phyloP scores from a whole-genome alignment of 2,888 invertebrate species.

The Callinectes sapidus region DNA sequence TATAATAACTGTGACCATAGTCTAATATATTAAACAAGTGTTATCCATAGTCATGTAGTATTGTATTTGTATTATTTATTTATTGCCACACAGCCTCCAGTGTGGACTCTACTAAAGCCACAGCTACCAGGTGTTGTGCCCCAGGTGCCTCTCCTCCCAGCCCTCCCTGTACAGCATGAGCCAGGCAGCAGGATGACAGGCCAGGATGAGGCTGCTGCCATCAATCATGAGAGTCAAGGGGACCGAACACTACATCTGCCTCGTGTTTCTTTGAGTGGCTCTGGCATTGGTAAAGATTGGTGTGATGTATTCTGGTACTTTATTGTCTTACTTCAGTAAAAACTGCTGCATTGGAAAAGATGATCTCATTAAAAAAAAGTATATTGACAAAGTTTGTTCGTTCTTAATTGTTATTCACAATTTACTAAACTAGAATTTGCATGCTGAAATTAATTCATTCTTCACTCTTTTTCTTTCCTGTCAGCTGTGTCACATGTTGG shows the following conservation, averaged over 20 bases:
- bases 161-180: conserved; percentile 41
- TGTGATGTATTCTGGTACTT: background rate
- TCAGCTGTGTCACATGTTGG: conserved; percentile 82
- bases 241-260: conserved; percentile 38
- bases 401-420: background rate
- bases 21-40: background rate
- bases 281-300: background rate
- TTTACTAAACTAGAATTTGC: background rate
- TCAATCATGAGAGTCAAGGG: background rate
- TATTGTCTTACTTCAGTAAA: background rate
- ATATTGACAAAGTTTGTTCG: background rate
- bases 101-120: conserved; percentile 73
- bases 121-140: conserved; percentile 31
- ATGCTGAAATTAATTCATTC: background rate
- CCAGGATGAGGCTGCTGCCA: conserved; percentile 73
- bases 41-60: background rate
- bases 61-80: background rate
- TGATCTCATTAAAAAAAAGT: background rate
- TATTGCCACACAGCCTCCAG: conserved; percentile 60
- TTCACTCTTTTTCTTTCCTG: conserved; percentile 73
- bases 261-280: conserved; percentile 51
- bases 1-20: background rate
- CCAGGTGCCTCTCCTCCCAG: conserved; percentile 69
- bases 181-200: conserved; percentile 72
- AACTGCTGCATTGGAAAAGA: background rate